Base-by-base conservation (phyloP, 2,113 vertebrate species). In the Podocnemis expansa region DNA sequence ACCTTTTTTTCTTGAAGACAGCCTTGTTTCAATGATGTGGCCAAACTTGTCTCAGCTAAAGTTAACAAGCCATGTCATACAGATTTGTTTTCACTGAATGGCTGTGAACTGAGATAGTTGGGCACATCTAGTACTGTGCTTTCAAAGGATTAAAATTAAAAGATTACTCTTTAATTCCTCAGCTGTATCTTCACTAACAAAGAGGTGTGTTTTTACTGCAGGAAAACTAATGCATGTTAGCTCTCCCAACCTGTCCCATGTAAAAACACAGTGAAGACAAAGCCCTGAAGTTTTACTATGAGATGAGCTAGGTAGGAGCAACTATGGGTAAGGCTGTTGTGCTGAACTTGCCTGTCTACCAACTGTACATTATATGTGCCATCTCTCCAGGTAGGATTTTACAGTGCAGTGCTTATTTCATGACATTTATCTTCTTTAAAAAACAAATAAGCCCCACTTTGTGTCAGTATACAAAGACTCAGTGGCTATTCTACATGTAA, bases 51-150 rank as follows among this genome's bases (percentile, higher is more conserved):
- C 1, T 85, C 43, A 49, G 31, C 31, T 31, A 2, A 11, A 6
- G 1, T 58, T 6, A 3, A 38, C 22, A 2, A 88, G 14, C 29
- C 0, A 4, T 0, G 34, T 34, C 86, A 45, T 1, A 1, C 8
- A 13, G 56, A 0, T 0, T 11, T 80, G 38, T 6, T 31, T 27
- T 58, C 81, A 56, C 63, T 49, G 25, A 54, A 29, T 1, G 47
- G 6, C 56, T 8, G 63, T 1, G 13, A 54, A 17, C 45, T 43
- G 73, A 3, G 51, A 1, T 1, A 47, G 10, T 5, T 52, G 83
- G 79, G 38, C 1, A 52, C 6, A 19, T 6, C 47, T 10, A 10
- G 54, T 55, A 4, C 0, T 73, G 13, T 38, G 1, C 43, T 49
- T 60, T 52, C 73, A 43, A 45, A 27, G 41, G 43, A 43, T 29